Base-by-base conservation (phyloP, 2,797 vertebrate genomes). In the Salmo trutta region DNA sequence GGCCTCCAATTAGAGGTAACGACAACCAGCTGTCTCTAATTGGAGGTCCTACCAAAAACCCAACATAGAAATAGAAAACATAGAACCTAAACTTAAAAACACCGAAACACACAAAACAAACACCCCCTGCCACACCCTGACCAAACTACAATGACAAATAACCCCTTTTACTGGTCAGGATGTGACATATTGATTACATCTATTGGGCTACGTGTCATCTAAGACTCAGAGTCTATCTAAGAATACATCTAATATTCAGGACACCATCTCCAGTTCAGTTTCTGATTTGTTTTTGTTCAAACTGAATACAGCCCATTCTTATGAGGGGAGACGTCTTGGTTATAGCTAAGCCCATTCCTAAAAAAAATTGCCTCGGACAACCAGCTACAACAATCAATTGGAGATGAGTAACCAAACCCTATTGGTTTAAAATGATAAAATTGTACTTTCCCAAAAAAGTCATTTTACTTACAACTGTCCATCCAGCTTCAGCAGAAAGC, bases 401-500 rank as follows among this genome's bases (percentile, higher is more conserved):
- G 54, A 56, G 56, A 59, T 59, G 17, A 59, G 5, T 59, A n/a
- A n/a, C 56, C 17, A 8, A 21, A n/a, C 54, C 6, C 54, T 4
- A 56, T n/a, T 5, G 17, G 17, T 19, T 59, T 59, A n/a, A 59
- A 59, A 59, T 59, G 0, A 59, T 59, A 8, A 56, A n/a, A n/a
- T 19, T 21, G 17, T 33, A 67, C 65, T 67, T 33, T 29, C 15
- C 16, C 33, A 36, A 24, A 21, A 70, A 24, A 2, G 12, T 33
- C 10, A 21, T 19, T 52, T 67, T 95, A 98, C 97, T 98, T 92
- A 98, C 97, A 97, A 83, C 94, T 96, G 97, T 66, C 95, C 94
- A 85, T 98, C 96, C 93, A 98, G 91, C 88, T 97, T 96, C 90
- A 97, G 93, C 82, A 97, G 94, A 92, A 98, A 98, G 87, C 97